A percentile compares a stretch with the other conserved stretches of the same genome.
Evolutionary conservation across 2,797 vertebrate genomes (phyloP).

Genomic region (Gambusia yucatana): DNA sequence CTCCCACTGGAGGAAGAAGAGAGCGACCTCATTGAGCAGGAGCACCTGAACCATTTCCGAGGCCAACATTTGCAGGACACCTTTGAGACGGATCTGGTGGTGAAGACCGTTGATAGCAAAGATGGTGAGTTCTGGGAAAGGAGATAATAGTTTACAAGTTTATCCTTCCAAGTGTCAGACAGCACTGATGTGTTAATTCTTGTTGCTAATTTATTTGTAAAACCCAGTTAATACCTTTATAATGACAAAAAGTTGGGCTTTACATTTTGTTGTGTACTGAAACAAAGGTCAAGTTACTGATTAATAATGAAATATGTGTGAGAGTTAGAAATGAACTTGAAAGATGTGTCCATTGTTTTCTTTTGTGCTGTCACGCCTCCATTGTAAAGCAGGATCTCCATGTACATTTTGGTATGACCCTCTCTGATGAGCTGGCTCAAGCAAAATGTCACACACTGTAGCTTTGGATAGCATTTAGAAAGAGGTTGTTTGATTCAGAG

Average conservation of each 20-base stretch:
- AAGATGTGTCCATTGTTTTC: constrained; percentile 44
- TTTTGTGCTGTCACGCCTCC: constrained; percentile 44
- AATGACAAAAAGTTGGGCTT: neutral
- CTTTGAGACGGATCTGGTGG: constrained; percentile 90
- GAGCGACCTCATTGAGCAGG: constrained; percentile 93
- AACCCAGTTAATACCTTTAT: neutral
- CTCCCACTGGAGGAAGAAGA: constrained; percentile 96
- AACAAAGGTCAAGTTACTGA: constrained; percentile 13
- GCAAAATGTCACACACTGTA: constrained; percentile 27
- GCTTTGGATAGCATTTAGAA: constrained; percentile 54
- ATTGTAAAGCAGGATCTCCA: constrained; percentile 51
- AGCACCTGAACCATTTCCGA: constrained; percentile 91
- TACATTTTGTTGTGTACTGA: neutral
- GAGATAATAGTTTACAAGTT: neutral
- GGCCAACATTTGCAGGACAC: constrained; percentile 93
- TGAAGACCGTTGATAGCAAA: constrained; percentile 92
- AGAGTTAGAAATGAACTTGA: constrained; percentile 34
- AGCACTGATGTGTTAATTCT: constrained; percentile 21
- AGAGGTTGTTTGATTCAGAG: constrained; percentile 64
- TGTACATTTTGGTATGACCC: constrained; percentile 24
- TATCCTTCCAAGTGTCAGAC: neutral
- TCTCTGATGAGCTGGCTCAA: constrained; percentile 24
- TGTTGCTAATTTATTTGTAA: neutral
- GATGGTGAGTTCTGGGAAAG: constrained; percentile 86
- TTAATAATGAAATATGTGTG: constrained; percentile 22